Conservation (phyloP, 2,113 vertebrate species). For the Psittacus erithacus region DNA sequence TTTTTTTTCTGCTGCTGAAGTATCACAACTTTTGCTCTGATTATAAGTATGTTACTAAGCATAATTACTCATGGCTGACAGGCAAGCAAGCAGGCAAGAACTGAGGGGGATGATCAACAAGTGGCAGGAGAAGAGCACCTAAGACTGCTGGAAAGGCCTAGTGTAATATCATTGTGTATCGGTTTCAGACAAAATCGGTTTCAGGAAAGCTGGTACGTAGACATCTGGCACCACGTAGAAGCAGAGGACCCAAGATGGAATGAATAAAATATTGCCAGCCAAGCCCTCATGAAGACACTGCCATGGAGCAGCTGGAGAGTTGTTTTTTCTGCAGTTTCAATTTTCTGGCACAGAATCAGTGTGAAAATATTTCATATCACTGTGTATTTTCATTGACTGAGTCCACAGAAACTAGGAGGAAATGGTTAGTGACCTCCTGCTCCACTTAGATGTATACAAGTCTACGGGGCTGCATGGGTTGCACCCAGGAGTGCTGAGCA, state of each 20-base stretch:
- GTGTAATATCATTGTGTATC: accelerated
- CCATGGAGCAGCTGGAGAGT: accelerated
- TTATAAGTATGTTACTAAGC: neutral
- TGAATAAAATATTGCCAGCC: neutral
- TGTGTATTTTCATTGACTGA: neutral
- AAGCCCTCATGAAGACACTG: neutral
- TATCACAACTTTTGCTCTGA: neutral
- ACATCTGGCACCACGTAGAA: neutral
- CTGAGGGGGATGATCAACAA: neutral
- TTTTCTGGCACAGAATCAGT: neutral
- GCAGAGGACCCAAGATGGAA: neutral
- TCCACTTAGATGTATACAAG: neutral
- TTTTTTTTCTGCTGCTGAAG: neutral
- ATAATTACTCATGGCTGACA: neutral
- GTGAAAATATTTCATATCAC: neutral
- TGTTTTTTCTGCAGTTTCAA: neutral
- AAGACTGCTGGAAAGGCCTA: neutral
- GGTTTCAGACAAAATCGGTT: neutral
- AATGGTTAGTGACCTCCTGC: neutral
- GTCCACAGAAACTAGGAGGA: neutral
- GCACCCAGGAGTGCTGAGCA: neutral
- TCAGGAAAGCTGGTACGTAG: neutral
- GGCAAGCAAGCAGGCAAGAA: neutral
- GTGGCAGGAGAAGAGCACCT: neutral
- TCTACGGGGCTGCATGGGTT: neutral